Evolutionary conservation across 2,113 vertebrate genomes (phyloP).

Genomic region (Argyrosomus japonicus): DNA sequence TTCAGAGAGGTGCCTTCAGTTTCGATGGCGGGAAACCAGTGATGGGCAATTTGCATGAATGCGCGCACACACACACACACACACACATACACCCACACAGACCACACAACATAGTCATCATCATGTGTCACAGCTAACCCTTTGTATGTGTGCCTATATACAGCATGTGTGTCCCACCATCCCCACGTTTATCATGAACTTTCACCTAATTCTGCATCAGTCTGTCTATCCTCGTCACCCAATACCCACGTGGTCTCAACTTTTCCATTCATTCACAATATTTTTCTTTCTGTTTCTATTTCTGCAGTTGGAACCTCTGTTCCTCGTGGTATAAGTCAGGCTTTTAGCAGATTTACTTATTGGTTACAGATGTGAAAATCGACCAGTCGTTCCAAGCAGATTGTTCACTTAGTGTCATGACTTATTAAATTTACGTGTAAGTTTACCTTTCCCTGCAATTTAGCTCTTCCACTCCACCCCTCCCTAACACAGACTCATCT

Average conservation of each 20-base stretch:
- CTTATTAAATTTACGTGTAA: neutral
- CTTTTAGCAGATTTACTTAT: neutral
- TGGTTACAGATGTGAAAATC: too few relatives aligned
- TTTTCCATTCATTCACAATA: neutral
- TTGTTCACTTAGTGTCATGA: neutral
- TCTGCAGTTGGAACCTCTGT: too few relatives aligned
- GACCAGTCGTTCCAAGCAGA: neutral
- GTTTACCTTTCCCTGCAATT: too few relatives aligned
- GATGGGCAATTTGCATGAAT: neutral
- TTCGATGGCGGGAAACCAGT: conserved; percentile 26
- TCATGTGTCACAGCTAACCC: conserved; percentile 1
- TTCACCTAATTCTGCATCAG: conserved; percentile 43
- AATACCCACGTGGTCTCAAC: neutral
- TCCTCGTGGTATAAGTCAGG: neutral
- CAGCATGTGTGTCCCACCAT: conserved; percentile 1
- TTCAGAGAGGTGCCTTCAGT: conserved; percentile 17
- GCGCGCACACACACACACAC: neutral
- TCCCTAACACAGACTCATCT: too few relatives aligned
- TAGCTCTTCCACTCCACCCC: too few relatives aligned
- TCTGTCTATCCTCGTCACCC: neutral
- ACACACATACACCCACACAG: conserved; percentile 1
- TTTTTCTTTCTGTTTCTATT: neutral
- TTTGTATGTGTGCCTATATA: conserved; percentile 10
- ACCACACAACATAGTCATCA: conserved; percentile 22
- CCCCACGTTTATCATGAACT: conserved; percentile 23